A percentile compares a stretch with the other conserved stretches of the same genome.
phyloP scores from a whole-genome alignment of 2,888 invertebrate genomes.

The Deilephila elpenor region DNA sequence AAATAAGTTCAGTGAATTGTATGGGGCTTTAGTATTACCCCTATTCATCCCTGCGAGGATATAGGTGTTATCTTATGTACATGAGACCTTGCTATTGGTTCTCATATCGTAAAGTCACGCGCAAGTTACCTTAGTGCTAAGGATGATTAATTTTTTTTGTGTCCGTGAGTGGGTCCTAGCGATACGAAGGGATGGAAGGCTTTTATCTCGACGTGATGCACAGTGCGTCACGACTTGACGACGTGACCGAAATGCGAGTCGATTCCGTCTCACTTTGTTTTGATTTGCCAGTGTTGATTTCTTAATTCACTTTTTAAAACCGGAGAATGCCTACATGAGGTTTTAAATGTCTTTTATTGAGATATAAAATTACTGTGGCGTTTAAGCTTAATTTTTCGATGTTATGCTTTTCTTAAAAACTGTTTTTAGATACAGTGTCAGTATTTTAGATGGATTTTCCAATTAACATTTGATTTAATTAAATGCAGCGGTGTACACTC shows the following conservation, averaged over 20 bases:
- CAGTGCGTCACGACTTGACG: conserved; percentile 75
- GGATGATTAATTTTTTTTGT: conserved; percentile 51
- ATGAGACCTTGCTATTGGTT: not conserved
- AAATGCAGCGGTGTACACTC: too few species aligned
- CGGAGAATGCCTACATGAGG: not conserved
- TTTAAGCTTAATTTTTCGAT: not conserved
- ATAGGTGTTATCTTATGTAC: too few species aligned
- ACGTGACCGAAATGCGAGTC: conserved; percentile 80
- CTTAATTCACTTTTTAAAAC: conserved; percentile 4
- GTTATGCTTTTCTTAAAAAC: too few species aligned
- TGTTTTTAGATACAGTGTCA: too few species aligned
- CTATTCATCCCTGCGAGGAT: too few species aligned
- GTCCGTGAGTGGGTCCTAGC: conserved; percentile 64
- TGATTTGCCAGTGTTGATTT: conserved; percentile 49
- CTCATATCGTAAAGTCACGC: conserved; percentile 44
- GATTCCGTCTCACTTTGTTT: conserved; percentile 60
- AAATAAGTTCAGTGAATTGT: too few species aligned
- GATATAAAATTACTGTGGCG: not conserved
- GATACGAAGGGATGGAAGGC: conserved; percentile 55
- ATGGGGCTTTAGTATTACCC: too few species aligned
- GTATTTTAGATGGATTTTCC: too few species aligned
- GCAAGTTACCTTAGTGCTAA: conserved; percentile 58
- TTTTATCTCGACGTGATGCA: conserved; percentile 81
- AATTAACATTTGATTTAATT: too few species aligned
- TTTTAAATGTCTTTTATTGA: too few species aligned